Evolutionary conservation across 1,140 invertebrate species (phyloP), one percentile per base, ranked within the genome.

Genomic region (Hypothenemus hampei): DNA sequence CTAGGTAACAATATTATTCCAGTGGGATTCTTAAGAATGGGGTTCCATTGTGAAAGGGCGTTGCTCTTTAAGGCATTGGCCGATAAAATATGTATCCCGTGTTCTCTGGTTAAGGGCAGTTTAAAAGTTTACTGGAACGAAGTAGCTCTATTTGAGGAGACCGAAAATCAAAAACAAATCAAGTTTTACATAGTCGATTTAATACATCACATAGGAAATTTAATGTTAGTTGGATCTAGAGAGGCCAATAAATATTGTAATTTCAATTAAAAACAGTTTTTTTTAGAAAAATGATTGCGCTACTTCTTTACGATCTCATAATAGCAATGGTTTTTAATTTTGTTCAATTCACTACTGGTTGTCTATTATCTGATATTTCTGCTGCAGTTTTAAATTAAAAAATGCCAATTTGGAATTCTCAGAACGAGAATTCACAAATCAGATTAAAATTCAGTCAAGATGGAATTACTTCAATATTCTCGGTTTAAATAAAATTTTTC

Each of bases 111-210:
- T 8, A 62, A 55, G 52, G 59, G 59, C 16, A 59, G 21, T 18
- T 44, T 57, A 15, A 51, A 47, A 33, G 35, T 66, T n/a, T 67
- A 68, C 59, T 69, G 65, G 65, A 69, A 69, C 47, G 68, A 69
- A 60, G 58, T 69, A 13, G 58, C 63, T 8, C 31, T 67, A 33
- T 45, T 61, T 16, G 31, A 58, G 19, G 40, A 60, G 22, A 21
- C 41, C 13, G 37, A 57, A 6, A 24, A 24, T 23, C 8, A 41
- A 15, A 45, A 33, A 15, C 22, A 49, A 7, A 23, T 61, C 11
- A 36, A 44, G 47, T 53, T 55, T 48, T 66, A 60, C 46, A 60
- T 69, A 13, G 66, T 69, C 4, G 68, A 69, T 65, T 59, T 69
- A 24, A 60, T 68, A 46, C 23, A 60, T 22, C 58, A 67, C 24